Conservation (phyloP, 1,140 invertebrate species). For the Caenorhabditis tropicalis region DNA sequence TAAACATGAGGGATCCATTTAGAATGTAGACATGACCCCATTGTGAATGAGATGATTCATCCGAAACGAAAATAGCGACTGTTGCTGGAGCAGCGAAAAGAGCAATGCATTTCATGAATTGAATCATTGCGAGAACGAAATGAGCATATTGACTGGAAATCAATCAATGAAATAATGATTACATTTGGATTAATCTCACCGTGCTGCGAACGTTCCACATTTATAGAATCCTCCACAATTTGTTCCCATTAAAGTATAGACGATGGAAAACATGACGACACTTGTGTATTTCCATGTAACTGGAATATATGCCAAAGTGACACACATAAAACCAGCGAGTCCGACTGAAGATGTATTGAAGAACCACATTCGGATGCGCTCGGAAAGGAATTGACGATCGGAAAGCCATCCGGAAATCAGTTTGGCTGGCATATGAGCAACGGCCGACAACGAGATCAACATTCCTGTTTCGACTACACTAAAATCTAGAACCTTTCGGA, state of each 20-base stretch:
- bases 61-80: conserved; percentile 48
- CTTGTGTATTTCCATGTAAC: conserved; percentile 42
- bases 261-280: conserved; percentile 58
- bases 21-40: conserved; percentile 46
- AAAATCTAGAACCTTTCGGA: conserved; percentile 46
- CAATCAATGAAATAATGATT: not conserved
- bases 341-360: conserved; percentile 64
- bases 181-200: conserved; percentile 46
- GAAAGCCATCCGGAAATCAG: conserved; percentile 48
- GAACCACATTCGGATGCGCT: conserved; percentile 62
- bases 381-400: conserved; percentile 47
- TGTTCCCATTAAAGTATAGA: conserved; percentile 59
- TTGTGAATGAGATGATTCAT: conserved; percentile 34
- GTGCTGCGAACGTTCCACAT: conserved; percentile 61
- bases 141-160: conserved; percentile 52
- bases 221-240: conserved; percentile 67
- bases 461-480: conserved; percentile 44
- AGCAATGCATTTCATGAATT: conserved; percentile 56
- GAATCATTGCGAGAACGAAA: conserved; percentile 51
- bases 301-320: conserved; percentile 62
- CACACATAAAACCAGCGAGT: conserved; percentile 59
- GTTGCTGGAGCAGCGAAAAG: conserved; percentile 30
- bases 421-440: conserved; percentile 47
- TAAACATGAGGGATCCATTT: conserved; percentile 29
- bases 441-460: conserved; percentile 38